phyloP scores from a whole-genome alignment of 1,140 invertebrate species.

The Drosophila pachea region DNA sequence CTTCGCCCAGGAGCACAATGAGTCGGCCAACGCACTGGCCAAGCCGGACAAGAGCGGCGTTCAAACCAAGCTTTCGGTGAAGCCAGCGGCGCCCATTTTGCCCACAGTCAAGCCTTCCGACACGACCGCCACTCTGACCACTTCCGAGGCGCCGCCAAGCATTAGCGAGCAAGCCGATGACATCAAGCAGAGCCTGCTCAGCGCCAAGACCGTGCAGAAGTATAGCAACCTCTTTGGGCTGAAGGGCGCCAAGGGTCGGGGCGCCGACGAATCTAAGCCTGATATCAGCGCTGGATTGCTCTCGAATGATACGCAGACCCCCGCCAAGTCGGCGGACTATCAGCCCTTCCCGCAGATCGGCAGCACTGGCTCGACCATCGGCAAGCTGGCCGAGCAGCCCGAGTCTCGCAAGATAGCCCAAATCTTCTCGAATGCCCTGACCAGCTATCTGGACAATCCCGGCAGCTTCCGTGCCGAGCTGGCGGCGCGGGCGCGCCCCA shows the following conservation, averaged over 20 bases:
- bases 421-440: slow-evolving; percentile 89
- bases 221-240: slow-evolving; percentile 81
- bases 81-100: slow-evolving; percentile 39
- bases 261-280: slow-evolving; percentile 10
- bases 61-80: slow-evolving; percentile 51
- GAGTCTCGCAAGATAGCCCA: slow-evolving; percentile 88
- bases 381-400: slow-evolving; percentile 80
- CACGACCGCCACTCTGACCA: slow-evolving; percentile 59
- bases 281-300: slow-evolving; percentile 47
- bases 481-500: slow-evolving; percentile 85
- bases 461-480: slow-evolving; percentile 87
- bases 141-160: slow-evolving; percentile 47
- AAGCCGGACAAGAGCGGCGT: slow-evolving; percentile 40
- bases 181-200: slow-evolving; percentile 80
- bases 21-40: slow-evolving; percentile 73
- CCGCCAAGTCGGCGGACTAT: slow-evolving; percentile 29
- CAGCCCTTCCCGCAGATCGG: slow-evolving; percentile 72
- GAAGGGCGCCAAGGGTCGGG: slow-evolving; percentile 34
- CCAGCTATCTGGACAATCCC: slow-evolving; percentile 89
- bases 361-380: slow-evolving; percentile 67
- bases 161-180: slow-evolving; percentile 73
- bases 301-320: slow-evolving; percentile 50
- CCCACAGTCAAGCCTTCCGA: slow-evolving; percentile 58
- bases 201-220: slow-evolving; percentile 81
- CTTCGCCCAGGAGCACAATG: slow-evolving; percentile 85